Conservation (phyloP, 2,797 vertebrate genomes). For the Telmatherina bonti region DNA sequence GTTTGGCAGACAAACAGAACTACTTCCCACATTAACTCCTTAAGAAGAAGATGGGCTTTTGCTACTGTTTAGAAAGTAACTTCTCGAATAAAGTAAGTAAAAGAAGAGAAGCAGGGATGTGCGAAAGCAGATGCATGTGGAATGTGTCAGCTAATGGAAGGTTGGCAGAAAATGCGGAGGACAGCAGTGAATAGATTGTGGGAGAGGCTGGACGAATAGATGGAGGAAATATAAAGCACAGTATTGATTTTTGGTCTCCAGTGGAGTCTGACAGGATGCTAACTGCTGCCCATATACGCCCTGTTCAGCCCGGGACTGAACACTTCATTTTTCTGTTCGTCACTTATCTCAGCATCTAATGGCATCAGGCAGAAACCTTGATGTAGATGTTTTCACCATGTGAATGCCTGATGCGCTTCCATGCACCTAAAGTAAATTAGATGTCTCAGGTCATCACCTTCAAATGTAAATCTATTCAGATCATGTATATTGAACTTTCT, state of each 20-base stretch:
- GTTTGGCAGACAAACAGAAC: neutral
- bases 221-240: conserved; percentile 72
- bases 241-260: conserved; percentile 79
- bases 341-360: conserved; percentile 60
- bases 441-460: neutral
- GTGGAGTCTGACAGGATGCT: conserved; percentile 65
- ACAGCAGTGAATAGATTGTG: conserved; percentile 41
- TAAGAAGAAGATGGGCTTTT: neutral
- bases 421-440: conserved; percentile 2
- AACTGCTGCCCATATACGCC: conserved; percentile 49
- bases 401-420: neutral
- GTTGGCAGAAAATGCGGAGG: conserved; percentile 39
- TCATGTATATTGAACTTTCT: conserved; percentile 9
- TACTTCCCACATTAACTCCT: neutral
- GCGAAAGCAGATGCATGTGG: conserved; percentile 24
- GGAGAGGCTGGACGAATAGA: conserved; percentile 56
- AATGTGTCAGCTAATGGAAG: conserved; percentile 30
- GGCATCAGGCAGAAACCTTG: conserved; percentile 38
- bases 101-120: neutral
- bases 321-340: conserved; percentile 44
- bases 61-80: neutral
- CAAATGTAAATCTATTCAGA: conserved; percentile 1
- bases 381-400: conserved; percentile 3
- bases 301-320: conserved; percentile 50
- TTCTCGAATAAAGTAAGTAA: neutral